phyloP scores from a whole-genome alignment of 2,797 vertebrate species.

The Neosilurus hyrtlii region DNA sequence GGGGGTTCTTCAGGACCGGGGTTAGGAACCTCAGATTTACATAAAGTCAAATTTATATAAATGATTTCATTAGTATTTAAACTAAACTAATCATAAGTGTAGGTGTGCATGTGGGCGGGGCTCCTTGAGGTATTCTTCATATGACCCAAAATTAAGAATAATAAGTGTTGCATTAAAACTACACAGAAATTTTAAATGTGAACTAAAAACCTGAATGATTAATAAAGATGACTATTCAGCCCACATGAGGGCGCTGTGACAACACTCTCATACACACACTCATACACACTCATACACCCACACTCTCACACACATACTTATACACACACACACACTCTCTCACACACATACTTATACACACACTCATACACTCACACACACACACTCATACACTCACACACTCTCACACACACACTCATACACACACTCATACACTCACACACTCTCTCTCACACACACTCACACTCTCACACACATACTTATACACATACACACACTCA shows the following conservation, averaged over 20 bases:
- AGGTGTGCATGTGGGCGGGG: background rate
- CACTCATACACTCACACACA: too few relatives aligned
- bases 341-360: background rate
- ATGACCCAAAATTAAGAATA: background rate
- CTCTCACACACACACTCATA: too few relatives aligned
- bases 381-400: too few relatives aligned
- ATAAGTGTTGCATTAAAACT: background rate
- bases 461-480: too few relatives aligned
- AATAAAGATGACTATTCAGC: background rate
- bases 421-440: too few relatives aligned
- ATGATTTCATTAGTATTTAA: background rate
- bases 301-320: background rate
- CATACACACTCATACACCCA: background rate
- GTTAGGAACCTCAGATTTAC: background rate
- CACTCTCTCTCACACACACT: too few relatives aligned
- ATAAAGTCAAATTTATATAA: background rate
- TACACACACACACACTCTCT: background rate
- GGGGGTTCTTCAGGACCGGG: too few relatives aligned
- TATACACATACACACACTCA: too few relatives aligned
- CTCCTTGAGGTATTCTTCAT: background rate
- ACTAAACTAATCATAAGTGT: background rate
- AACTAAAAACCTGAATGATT: background rate
- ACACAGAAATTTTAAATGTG: background rate
- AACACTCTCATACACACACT: too few relatives aligned
- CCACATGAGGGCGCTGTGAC: conserved; percentile 11